Evolutionary conservation across 2,797 vertebrate species (phyloP).

Genomic region (Lacerta viridis): DNA sequence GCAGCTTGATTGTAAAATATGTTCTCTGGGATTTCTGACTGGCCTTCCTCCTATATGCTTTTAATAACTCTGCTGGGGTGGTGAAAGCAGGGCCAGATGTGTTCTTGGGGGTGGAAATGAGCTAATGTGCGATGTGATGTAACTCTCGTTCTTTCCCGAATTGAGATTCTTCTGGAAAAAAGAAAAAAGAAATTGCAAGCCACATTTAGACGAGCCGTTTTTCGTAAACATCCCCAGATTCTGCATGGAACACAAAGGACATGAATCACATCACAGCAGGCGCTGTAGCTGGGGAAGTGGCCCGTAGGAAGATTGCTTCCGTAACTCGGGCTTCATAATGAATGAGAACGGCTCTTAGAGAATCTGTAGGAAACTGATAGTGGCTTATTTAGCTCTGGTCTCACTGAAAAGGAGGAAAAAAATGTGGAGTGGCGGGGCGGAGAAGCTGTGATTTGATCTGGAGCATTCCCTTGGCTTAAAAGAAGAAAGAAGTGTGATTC

Average conservation of each 20-base stretch:
- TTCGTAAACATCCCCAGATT: conserved; percentile 81
- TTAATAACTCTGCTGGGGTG: conserved; percentile 50
- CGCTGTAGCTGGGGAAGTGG: conserved; percentile 74
- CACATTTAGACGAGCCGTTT: conserved; percentile 76
- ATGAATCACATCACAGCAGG: conserved; percentile 80
- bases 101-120: conserved; percentile 72
- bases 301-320: conserved; percentile 79
- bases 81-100: conserved; percentile 70
- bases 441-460: conserved; percentile 73
- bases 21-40: conserved; percentile 48
- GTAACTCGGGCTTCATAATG: conserved; percentile 74
- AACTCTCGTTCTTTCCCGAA: conserved; percentile 73
- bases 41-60: conserved; percentile 49
- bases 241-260: conserved; percentile 81
- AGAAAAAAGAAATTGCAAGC: conserved; percentile 67
- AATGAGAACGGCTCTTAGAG: conserved; percentile 69
- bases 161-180: conserved; percentile 75
- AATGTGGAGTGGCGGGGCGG: background rate
- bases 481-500: conserved; percentile 75
- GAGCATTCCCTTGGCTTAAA: conserved; percentile 78
- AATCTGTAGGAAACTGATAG: conserved; percentile 84
- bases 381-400: conserved; percentile 74
- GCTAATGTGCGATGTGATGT: conserved; percentile 71
- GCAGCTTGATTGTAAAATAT: conserved; percentile 9
- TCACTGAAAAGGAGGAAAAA: conserved; percentile 50